Evolutionary conservation across 1,140 invertebrate genomes (phyloP), one percentile per base, ranked within the genome.

Genomic region (Diabrotica undecimpunctata): DNA sequence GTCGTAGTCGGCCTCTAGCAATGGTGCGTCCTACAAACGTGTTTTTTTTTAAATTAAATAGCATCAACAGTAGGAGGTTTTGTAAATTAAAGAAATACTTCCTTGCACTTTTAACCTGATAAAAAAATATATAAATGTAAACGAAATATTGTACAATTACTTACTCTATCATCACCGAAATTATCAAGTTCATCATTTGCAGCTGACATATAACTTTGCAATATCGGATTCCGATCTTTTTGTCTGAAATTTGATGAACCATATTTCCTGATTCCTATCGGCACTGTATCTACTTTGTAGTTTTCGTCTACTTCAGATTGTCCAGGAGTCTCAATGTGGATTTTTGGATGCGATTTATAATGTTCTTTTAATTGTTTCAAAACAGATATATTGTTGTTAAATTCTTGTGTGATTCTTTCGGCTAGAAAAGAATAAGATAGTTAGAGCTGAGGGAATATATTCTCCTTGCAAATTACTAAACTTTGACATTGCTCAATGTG

Each of bases 331-430:
- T 72, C 54, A 3, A 62, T 62, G 46, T 74, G 66, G 5, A 68
- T 64, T 57, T 70, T 66, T 4, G 72, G 72, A 66, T 77, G 74
- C 25, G 66, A 67, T 51, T 74, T 68, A 2, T 77, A 66, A 65
- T 79, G 81, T 56, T 77, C 76, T 36, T 79, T 79, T 0, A 78
- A 75, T 62, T 80, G 78, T 64, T 79, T 75, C 66, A 74, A 66
- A 4, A 78, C 72, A 58, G 81, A 75, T 55, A 79, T 68, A 7
- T 77, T 80, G 71, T 80, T 80, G 61, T 80, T 83, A 38, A 80
- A 81, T 69, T 83, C 83, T 5, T 81, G 65, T 10, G 64, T 55
- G 46, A 73, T 78, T 77, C 78, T 79, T 5, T 80, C 71, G 51
- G 80, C 78, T 39, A 76, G 79, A 75, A 66, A 14, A 58, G 6